Percentiles rank a stretch among this genome's conserved stretches.
Evolutionary conservation across 2,113 vertebrate genomes (phyloP).

Genomic region (Labeo rohita): DNA sequence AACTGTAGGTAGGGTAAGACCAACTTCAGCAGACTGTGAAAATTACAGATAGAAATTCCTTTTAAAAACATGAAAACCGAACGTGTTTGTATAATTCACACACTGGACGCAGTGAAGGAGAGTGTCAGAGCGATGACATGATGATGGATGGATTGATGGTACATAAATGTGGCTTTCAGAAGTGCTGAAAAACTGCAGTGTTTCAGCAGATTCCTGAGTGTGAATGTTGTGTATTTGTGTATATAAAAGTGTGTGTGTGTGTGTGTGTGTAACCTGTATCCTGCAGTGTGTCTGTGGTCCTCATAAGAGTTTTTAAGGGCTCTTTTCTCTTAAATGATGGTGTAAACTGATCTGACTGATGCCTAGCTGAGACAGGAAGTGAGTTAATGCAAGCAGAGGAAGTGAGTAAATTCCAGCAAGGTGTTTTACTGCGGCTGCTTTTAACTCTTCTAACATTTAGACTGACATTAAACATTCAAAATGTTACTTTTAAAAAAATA

Average conservation of each 20-base stretch:
- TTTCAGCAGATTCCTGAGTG: not conserved
- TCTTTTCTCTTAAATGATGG: conserved; percentile 53
- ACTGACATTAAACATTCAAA: conserved; percentile 31
- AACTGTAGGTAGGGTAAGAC: too few relatives aligned
- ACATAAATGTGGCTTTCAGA: not conserved
- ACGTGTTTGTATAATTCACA: not conserved
- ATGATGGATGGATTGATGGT: not conserved
- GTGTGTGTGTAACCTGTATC: not conserved
- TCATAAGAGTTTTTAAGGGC: conserved; percentile 53
- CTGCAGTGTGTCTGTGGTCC: not conserved
- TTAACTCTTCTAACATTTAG: conserved; percentile 31
- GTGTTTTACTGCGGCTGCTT: conserved; percentile 52
- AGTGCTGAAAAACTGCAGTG: not conserved
- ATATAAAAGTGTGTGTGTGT: not conserved
- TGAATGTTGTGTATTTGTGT: not conserved
- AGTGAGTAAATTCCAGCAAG: conserved; percentile 62
- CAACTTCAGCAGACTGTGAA: too few relatives aligned
- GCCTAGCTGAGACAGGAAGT: conserved; percentile 43
- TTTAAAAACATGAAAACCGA: not conserved
- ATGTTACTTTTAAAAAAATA: too few relatives aligned
- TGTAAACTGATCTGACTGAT: conserved; percentile 59
- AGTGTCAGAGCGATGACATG: not conserved
- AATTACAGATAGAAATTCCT: too few relatives aligned
- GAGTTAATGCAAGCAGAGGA: conserved; percentile 44
- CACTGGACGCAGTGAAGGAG: not conserved